Conservation (phyloP, 2,113 vertebrate species). For the Mesocricetus auratus region DNA sequence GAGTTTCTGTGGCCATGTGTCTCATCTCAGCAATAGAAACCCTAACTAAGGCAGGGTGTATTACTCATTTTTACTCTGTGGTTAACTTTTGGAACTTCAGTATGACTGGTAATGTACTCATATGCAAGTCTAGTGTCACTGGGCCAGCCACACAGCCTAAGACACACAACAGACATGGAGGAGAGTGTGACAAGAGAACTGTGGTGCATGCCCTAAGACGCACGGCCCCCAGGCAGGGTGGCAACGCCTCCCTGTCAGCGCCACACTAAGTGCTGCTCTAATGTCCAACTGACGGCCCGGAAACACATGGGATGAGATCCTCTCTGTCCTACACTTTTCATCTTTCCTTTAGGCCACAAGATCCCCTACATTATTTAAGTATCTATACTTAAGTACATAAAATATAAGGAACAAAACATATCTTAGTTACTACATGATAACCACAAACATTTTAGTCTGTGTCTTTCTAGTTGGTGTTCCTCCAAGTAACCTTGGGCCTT, state of each 20-base stretch:
- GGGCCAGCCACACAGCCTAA: background rate
- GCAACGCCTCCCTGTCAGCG: background rate
- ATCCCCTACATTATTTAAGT: background rate
- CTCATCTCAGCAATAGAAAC: background rate
- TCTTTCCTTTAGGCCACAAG: background rate
- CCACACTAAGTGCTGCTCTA: background rate
- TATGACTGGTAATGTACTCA: background rate
- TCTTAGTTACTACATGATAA: background rate
- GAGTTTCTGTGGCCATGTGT: background rate
- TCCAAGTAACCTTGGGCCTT: background rate
- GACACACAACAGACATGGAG: background rate
- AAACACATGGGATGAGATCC: background rate
- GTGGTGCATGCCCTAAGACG: background rate
- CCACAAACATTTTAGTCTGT: background rate
- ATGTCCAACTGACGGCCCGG: background rate
- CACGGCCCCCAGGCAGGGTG: too few species aligned
- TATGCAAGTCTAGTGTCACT: background rate
- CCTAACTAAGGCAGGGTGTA: background rate
- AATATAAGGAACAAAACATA: background rate
- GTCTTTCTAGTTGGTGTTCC: slow-evolving; percentile 16
- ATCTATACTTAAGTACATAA: slow-evolving; percentile 21
- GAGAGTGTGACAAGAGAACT: background rate
- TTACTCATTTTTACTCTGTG: background rate
- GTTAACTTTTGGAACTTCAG: background rate
- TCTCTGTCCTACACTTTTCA: background rate